Percentiles rank a stretch among this genome's conserved stretches.
phyloP scores from a whole-genome alignment of 2,888 invertebrate genomes.

The Linyphia triangularis region DNA sequence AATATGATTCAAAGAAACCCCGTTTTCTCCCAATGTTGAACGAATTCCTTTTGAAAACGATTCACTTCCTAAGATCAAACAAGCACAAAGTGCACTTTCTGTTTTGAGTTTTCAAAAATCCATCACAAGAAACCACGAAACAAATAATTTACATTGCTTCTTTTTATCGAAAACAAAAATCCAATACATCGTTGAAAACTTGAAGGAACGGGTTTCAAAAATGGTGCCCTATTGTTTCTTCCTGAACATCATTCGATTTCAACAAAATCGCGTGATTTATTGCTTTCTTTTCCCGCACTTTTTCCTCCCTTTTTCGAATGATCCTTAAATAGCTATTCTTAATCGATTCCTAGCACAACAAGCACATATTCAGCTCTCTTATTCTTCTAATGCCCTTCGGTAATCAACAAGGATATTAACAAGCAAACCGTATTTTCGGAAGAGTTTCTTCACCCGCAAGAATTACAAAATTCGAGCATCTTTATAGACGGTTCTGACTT shows the following conservation, averaged over 20 bases:
- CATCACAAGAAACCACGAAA: not conserved
- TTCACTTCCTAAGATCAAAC: not conserved
- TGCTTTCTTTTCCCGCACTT: not conserved
- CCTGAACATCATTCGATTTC: constrained; percentile 16
- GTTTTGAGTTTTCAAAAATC: not conserved
- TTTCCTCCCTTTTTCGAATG: constrained; percentile 2
- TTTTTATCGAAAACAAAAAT: constrained; percentile 35
- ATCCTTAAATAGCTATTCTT: constrained; percentile 42
- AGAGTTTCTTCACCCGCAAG: constrained; percentile 22
- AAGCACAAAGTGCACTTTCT: constrained; percentile 3
- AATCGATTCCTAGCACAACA: constrained; percentile 36
- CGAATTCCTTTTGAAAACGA: not conserved
- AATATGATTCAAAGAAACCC: not conserved
- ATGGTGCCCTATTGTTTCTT: constrained; percentile 43
- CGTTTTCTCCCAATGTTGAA: not conserved
- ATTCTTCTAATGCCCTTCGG: constrained; percentile 13
- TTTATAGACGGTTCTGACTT: not conserved
- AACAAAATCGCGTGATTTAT: constrained; percentile 43
- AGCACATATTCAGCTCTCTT: constrained; percentile 35
- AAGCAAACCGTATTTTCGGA: not conserved
- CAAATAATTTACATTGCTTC: constrained; percentile 6
- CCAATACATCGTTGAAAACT: not conserved
- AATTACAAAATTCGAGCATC: constrained; percentile 50
- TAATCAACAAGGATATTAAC: constrained; percentile 46
- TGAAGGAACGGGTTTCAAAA: constrained; percentile 11